Evolutionary conservation across 2,888 invertebrate species (phyloP).

Genomic region (Strigamia transsilvanica): DNA sequence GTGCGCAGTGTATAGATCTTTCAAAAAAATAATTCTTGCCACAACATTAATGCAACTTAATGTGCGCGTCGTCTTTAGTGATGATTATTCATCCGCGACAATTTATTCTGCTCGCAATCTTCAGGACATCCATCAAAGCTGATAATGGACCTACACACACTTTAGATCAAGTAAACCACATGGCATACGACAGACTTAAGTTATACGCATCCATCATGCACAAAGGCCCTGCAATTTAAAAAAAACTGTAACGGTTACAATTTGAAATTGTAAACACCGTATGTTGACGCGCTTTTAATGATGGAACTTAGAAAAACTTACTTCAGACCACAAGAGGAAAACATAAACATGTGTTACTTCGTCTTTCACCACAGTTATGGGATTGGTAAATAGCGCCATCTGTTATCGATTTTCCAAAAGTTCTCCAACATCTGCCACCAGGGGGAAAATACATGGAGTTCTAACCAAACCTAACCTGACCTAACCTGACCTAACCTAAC

Average conservation of each 20-base stretch:
- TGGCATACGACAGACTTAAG: neutral
- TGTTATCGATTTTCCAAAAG: neutral
- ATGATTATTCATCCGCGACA: neutral
- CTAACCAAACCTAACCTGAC: neutral
- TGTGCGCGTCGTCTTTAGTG: neutral
- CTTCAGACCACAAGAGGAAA: neutral
- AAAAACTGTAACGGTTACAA: neutral
- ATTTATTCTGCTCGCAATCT: neutral
- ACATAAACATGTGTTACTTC: neutral
- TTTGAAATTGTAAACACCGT: neutral
- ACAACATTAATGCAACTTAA: no score
- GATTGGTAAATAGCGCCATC: neutral
- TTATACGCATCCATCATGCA: neutral
- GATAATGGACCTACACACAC: neutral
- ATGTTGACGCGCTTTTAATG: no score
- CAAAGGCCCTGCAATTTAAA: neutral
- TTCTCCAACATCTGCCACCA: no score
- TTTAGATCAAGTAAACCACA: conserved; percentile 1
- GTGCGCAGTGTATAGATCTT: no score
- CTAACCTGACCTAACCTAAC: no score
- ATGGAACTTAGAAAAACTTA: no score
- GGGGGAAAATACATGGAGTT: no score
- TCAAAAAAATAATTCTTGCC: no score
- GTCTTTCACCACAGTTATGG: neutral
- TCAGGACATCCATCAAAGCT: neutral